phyloP scores from a whole-genome alignment of 1,140 invertebrate genomes.

The Triops longicaudatus region DNA sequence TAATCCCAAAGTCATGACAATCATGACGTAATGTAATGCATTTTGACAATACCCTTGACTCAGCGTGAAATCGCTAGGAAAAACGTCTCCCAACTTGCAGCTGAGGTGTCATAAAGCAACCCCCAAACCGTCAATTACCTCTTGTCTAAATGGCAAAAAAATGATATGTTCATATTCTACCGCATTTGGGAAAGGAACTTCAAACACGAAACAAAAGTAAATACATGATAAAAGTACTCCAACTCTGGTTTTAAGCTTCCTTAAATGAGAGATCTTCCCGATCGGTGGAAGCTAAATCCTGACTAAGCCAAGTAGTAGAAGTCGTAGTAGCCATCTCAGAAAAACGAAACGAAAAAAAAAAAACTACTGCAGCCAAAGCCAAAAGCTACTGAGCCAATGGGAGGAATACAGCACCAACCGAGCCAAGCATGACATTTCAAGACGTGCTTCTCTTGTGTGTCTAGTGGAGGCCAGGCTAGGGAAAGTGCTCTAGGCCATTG shows the following conservation, averaged over 20 bases:
- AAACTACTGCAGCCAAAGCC: neutral
- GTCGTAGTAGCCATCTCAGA: neutral
- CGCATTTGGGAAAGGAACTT: neutral
- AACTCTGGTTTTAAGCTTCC: neutral
- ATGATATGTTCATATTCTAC: neutral
- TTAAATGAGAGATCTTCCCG: neutral
- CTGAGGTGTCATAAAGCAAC: neutral
- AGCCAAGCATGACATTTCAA: slow-evolving; percentile 12
- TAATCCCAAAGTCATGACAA: neutral
- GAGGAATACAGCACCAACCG: neutral
- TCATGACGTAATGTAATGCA: neutral
- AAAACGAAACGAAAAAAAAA: neutral
- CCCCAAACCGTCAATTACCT: neutral
- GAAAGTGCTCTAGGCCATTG: neutral
- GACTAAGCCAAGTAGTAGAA: neutral
- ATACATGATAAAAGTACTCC: neutral
- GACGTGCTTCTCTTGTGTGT: neutral
- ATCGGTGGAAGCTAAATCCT: neutral
- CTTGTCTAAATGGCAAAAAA: neutral
- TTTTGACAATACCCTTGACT: slow-evolving; percentile 5
- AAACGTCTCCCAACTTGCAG: neutral
- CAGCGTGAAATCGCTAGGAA: neutral
- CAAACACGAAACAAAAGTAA: neutral
- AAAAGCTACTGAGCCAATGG: slow-evolving; percentile 6
- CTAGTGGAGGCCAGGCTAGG: slow-evolving; percentile 7